Percentiles rank a stretch among this genome's conserved stretches.
Evolutionary conservation across 1,140 invertebrate species (phyloP).

Genomic region (Parapsyche elsis): DNA sequence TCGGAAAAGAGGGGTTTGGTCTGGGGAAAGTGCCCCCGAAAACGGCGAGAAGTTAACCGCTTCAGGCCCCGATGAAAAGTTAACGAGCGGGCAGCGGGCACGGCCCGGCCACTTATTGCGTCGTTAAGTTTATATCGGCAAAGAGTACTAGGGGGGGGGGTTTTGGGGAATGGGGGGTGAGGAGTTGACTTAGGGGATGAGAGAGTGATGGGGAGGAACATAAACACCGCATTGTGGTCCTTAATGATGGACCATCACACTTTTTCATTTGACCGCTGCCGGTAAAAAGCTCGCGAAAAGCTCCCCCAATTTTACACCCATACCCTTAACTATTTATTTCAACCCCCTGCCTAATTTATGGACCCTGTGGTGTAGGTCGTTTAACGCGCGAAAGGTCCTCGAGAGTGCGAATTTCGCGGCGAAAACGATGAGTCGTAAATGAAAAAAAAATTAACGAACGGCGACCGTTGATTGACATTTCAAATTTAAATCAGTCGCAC

Average conservation of each 20-base stretch:
- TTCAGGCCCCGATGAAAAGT: conserved; percentile 39
- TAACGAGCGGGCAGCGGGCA: conserved; percentile 38
- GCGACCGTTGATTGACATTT: too few species aligned
- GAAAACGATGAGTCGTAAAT: too few species aligned
- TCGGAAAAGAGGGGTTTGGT: neutral
- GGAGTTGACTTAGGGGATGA: neutral
- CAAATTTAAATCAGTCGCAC: too few species aligned
- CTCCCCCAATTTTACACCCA: neutral
- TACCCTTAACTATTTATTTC: too few species aligned
- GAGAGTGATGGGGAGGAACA: conserved; percentile 9
- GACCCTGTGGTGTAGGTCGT: neutral
- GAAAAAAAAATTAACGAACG: too few species aligned
- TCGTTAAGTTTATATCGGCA: conserved; percentile 46
- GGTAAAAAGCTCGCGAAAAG: neutral
- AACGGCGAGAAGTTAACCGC: conserved; percentile 26
- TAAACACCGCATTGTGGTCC: conserved; percentile 43
- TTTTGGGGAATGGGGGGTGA: neutral
- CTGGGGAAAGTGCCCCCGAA: neutral
- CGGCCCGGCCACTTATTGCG: conserved; percentile 44
- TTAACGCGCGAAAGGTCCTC: neutral
- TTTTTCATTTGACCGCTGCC: conserved; percentile 25
- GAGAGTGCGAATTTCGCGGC: too few species aligned
- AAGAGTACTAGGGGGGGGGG: neutral
- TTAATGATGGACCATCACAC: conserved; percentile 33
- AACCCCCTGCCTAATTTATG: neutral